Evolutionary conservation across 2,888 invertebrate genomes (phyloP).

Genomic region (Amphipoea oculea): DNA sequence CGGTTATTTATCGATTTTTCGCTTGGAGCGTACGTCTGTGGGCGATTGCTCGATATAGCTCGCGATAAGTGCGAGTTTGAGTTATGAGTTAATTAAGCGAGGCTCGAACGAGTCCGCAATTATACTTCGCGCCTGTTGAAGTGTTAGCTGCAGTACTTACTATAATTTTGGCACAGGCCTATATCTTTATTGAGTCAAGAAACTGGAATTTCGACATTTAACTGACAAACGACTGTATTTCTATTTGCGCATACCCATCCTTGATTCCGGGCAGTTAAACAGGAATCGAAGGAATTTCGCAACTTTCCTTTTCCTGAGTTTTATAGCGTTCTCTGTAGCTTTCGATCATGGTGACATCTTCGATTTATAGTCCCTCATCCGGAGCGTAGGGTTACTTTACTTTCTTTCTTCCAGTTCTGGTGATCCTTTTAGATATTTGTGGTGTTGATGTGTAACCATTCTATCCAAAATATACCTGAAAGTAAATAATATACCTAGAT

Average conservation of each 20-base stretch:
- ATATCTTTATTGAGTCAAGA: neutral
- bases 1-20: conserved; percentile 62
- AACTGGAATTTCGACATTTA: neutral
- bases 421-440: neutral
- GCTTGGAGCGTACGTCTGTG: conserved; percentile 46
- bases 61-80: conserved; percentile 74
- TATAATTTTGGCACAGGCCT: conserved; percentile 29
- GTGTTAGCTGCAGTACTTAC: conserved; percentile 34
- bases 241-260: neutral
- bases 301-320: conserved; percentile 25
- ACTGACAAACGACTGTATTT: neutral
- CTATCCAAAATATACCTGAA: neutral
- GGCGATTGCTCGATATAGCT: conserved; percentile 70
- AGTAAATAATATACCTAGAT: neutral
- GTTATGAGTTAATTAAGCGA: conserved; percentile 73
- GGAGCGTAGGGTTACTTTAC: neutral
- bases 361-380: neutral
- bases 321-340: conserved; percentile 5
- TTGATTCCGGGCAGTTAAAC: neutral
- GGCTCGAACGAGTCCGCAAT: conserved; percentile 61
- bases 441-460: neutral
- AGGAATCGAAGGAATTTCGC: neutral
- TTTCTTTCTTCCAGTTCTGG: neutral
- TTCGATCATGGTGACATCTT: neutral
- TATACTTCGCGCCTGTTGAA: conserved; percentile 54